Conservation (phyloP, 2,797 vertebrate genomes). For the Botia kubotai region DNA sequence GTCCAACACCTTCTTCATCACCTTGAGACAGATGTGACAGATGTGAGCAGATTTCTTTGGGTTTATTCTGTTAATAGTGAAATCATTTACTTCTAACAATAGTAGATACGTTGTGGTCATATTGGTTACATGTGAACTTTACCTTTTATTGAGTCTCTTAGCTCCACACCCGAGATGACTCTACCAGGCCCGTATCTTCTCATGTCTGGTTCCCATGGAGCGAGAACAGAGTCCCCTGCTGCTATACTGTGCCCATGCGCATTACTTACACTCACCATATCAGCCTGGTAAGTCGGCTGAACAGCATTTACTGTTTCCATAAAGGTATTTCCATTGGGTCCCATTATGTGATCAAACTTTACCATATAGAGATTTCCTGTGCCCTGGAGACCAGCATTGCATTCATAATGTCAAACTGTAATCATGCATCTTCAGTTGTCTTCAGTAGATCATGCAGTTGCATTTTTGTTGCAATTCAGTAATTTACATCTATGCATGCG, state of each 20-base stretch:
- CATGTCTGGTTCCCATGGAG: constrained; percentile 79
- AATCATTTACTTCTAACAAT: neutral
- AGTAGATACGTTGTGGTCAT: neutral
- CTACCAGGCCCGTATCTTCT: constrained; percentile 82
- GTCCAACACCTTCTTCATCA: constrained; percentile 72
- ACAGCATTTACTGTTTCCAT: constrained; percentile 50
- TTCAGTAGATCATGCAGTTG: neutral
- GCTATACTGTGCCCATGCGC: constrained; percentile 66
- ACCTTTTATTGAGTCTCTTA: constrained; percentile 67
- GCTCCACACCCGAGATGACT: constrained; percentile 73
- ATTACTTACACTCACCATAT: constrained; percentile 76
- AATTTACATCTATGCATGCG: neutral
- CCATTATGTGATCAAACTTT: constrained; percentile 74
- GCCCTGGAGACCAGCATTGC: constrained; percentile 57
- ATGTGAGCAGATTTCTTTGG: neutral
- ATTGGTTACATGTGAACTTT: neutral
- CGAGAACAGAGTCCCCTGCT: constrained; percentile 85
- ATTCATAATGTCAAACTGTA: neutral
- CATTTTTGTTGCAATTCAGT: neutral
- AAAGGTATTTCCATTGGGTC: constrained; percentile 36
- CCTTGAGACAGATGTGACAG: constrained; percentile 15
- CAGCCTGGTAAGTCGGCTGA: constrained; percentile 71
- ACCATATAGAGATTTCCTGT: constrained; percentile 77
- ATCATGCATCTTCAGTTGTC: neutral
- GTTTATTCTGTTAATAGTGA: neutral